A percentile compares a stretch with the other conserved stretches of the same genome.
These are phyloP conservation scores for Drusus annulatus DNA, from an alignment of 1,140 invertebrate genomes.

Conservation along the genomic window DNA sequence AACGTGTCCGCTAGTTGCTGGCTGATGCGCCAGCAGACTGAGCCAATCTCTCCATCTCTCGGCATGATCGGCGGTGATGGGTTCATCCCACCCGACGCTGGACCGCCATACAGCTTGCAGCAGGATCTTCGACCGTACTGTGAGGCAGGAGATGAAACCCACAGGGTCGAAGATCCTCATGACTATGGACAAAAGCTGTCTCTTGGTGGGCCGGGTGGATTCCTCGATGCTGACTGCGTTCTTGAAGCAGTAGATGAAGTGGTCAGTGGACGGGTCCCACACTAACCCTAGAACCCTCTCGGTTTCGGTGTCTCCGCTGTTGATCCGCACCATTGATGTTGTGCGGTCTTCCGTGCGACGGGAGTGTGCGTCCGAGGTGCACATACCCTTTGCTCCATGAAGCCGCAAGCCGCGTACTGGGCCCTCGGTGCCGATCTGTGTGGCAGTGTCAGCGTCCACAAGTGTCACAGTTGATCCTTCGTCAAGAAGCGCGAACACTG, in stretches of 20 bases:
- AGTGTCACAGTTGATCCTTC: too few species aligned
- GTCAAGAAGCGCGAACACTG: too few species aligned
- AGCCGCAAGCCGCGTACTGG: not conserved
- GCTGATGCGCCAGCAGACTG: conserved; percentile 38
- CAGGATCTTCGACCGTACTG: conserved; percentile 63
- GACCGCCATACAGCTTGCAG: conserved; percentile 64
- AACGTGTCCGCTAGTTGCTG: conserved; percentile 58
- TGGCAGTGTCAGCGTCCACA: too few species aligned
- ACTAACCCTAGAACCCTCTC: not conserved
- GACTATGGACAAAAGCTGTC: conserved; percentile 58
- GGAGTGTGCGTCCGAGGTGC: too few species aligned
- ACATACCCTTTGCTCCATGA: not conserved
- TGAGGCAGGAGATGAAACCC: conserved; percentile 63
- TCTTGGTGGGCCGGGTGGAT: conserved; percentile 57
- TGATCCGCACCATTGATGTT: not conserved
- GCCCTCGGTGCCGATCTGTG: too few species aligned
- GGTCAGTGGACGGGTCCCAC: not conserved
- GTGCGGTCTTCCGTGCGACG: not conserved
- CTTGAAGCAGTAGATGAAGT: not conserved
- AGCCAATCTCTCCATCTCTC: conserved; percentile 49
- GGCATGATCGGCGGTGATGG: conserved; percentile 47
- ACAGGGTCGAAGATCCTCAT: conserved; percentile 64
- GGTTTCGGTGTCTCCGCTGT: not conserved
- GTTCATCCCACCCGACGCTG: conserved; percentile 62
- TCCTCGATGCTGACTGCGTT: not conserved